phyloP scores from a whole-genome alignment of 2,888 invertebrate genomes.

The Hermaeophaga mercurialis region DNA sequence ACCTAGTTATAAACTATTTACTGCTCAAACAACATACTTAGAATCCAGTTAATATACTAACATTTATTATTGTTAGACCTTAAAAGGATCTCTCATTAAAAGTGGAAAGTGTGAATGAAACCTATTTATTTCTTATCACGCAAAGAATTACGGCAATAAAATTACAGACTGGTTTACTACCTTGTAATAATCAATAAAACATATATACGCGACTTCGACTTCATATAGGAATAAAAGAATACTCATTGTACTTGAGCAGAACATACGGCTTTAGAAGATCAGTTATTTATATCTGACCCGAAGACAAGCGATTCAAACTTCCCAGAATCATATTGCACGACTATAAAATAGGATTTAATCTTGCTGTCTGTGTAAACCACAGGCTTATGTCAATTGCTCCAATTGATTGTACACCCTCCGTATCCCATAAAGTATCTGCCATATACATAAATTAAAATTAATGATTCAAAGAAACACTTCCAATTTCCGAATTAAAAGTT shows the following conservation, averaged over 20 bases:
- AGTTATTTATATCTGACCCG: conserved; percentile 29
- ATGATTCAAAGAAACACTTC: conserved; percentile 36
- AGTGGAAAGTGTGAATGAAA: no score
- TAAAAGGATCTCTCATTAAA: no score
- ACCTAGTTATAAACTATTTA: no score
- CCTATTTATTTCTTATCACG: no score
- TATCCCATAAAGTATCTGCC: conserved; percentile 27
- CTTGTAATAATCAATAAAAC: conserved; percentile 21
- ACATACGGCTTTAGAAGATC: conserved; percentile 16
- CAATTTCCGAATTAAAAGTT: conserved; percentile 17
- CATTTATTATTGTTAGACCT: no score
- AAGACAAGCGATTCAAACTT: conserved; percentile 34
- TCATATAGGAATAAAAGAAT: conserved; percentile 14
- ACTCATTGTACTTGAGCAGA: conserved; percentile 15
- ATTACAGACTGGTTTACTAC: conserved; percentile 7
- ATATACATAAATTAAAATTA: conserved; percentile 34
- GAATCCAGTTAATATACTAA: no score
- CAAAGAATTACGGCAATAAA: neutral
- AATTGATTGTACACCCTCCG: conserved; percentile 36
- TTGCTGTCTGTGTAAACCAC: conserved; percentile 31
- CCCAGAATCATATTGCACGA: conserved; percentile 42
- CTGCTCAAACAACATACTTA: no score
- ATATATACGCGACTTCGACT: conserved; percentile 11
- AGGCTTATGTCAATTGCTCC: conserved; percentile 41
- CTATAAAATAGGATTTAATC: conserved; percentile 45